Evolutionary conservation across 2,113 vertebrate species (phyloP).

Genomic region (Willisornis vidua): DNA sequence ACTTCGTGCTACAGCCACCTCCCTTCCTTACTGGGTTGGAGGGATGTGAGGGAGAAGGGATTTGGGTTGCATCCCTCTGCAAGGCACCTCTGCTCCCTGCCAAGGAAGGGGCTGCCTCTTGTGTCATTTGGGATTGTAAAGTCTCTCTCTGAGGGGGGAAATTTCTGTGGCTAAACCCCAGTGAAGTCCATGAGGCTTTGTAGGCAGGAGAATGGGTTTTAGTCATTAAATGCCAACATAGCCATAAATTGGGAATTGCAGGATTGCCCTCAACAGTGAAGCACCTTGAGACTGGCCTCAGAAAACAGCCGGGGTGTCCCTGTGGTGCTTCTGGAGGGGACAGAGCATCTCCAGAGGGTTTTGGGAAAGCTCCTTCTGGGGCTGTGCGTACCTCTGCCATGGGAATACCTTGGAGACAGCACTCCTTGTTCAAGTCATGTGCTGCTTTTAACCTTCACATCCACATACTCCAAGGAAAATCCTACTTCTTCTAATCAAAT

Average conservation of each 20-base stretch:
- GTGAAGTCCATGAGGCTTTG: neutral
- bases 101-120: neutral
- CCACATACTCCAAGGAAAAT: slow-evolving; percentile 45
- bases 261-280: neutral
- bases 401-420: neutral
- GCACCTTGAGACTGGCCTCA: neutral
- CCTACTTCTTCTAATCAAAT: slow-evolving; percentile 75
- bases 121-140: neutral
- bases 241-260: neutral
- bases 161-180: neutral
- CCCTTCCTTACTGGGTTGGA: neutral
- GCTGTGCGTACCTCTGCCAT: neutral
- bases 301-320: rapidly evolving
- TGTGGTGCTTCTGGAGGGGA: neutral
- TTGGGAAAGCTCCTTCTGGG: neutral
- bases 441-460: slow-evolving; percentile 77
- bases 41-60: neutral
- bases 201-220: neutral
- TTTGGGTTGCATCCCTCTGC: neutral
- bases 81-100: neutral
- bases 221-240: rapidly evolving
- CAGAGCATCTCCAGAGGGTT: neutral
- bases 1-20: neutral
- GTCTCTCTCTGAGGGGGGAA: neutral
- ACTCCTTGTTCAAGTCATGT: slow-evolving; percentile 37